Evolutionary conservation across 2,113 vertebrate species (phyloP), one percentile per base, ranked within the genome.

Genomic region (Gymnocephalus cernua): DNA sequence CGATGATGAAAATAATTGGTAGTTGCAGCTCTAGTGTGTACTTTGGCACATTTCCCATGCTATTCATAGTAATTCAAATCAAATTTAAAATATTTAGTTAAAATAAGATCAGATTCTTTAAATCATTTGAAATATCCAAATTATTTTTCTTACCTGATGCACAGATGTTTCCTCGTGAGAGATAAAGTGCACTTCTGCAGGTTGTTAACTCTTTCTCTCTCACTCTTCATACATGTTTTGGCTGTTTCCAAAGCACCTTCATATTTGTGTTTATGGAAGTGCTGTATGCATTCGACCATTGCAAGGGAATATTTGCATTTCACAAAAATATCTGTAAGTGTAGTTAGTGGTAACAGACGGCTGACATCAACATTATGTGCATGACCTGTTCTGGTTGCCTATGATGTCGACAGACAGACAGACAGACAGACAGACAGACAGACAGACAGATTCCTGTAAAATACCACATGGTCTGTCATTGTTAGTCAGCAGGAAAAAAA

Each of bases 201-300:
- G 38, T 54, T 47, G 35, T 32, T 15, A 18, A 18, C n/a, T 38
- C 25, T 18, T 25, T 35, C 21, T 32, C 21, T 45, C 29, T 19
- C 47, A 16, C n/a, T 41, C 6, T 27, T 27, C 9, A 6, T 4
- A 19, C 23, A 4, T 47, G 19, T 2, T 47, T 14, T 19, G 27
- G 21, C 29, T 4, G 1, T 48, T 23, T 9, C 47, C 25, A 10
- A 19, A 48, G 41, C 1, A 9, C 25, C 2, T 9, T 54, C n/a
- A 19, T 44, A 64, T 54, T 64, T 75, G 73, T 54, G 23, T 76
- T 4, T 66, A 54, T 81, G 54, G 35, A 66, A 68, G 69, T 68
- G 12, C 29, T 61, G n/a, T 67, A 53, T 74, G 63, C 63, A 59
- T 51, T 66, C 29, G 44, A 32, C 29, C 1, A 29, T 29, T 18